phyloP scores from a whole-genome alignment of 1,140 invertebrate genomes.

The Heliconius hewitsoni region DNA sequence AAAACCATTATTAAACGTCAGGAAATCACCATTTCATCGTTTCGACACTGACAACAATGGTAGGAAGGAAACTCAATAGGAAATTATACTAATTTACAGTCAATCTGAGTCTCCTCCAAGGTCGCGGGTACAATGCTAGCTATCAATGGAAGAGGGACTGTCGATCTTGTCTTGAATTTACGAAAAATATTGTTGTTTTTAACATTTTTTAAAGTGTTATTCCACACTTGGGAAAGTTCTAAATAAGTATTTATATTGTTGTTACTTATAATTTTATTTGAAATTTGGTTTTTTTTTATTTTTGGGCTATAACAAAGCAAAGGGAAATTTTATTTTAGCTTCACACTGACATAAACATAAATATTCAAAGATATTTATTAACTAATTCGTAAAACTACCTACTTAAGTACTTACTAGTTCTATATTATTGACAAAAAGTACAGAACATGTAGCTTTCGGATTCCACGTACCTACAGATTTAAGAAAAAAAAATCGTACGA shows the following conservation, averaged over 20 bases:
- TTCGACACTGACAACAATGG: slow-evolving; percentile 18
- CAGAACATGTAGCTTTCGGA: too few relatives aligned
- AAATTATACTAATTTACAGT: slow-evolving; percentile 31
- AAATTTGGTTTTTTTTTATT: neutral
- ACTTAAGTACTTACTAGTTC: too few relatives aligned
- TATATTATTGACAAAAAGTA: too few relatives aligned
- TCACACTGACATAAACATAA: too few relatives aligned
- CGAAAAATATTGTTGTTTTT: neutral
- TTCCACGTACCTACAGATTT: too few relatives aligned
- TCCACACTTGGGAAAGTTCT: too few relatives aligned
- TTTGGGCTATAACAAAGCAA: neutral
- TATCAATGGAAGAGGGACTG: slow-evolving; percentile 27
- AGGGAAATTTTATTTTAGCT: neutral
- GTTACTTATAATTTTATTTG: neutral
- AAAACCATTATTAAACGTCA: neutral
- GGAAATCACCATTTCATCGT: neutral
- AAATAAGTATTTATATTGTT: too few relatives aligned
- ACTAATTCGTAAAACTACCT: too few relatives aligned
- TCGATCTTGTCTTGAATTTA: neutral
- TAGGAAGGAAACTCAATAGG: slow-evolving; percentile 41
- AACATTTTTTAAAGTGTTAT: too few relatives aligned
- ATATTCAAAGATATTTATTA: too few relatives aligned
- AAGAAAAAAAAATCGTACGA: too few relatives aligned
- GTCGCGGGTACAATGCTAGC: slow-evolving; percentile 31
- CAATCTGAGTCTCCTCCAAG: slow-evolving; percentile 29